Percentiles rank a stretch among this genome's conserved stretches.
phyloP scores from a whole-genome alignment of 2,888 invertebrate genomes.

The Xylota segnis region DNA sequence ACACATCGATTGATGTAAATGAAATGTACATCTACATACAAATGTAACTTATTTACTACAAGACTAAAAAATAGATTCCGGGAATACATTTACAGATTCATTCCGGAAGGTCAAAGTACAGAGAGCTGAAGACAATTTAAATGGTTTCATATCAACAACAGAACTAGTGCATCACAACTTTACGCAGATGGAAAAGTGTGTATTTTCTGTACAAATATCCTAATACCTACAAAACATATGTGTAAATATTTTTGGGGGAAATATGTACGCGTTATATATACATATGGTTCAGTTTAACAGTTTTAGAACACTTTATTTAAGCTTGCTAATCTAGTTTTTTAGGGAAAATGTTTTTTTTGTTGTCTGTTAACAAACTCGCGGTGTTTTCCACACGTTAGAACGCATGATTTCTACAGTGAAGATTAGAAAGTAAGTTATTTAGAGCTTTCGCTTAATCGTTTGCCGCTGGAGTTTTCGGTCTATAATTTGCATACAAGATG shows the following conservation, averaged over 20 bases:
- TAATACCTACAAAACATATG: background rate
- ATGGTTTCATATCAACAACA: slow-evolving; percentile 85
- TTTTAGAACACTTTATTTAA: background rate
- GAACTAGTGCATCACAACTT: slow-evolving; percentile 93
- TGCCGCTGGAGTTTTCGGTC: too few species aligned
- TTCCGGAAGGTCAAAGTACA: slow-evolving; percentile 83
- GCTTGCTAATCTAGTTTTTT: too few species aligned
- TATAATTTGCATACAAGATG: too few species aligned
- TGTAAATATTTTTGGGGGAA: background rate
- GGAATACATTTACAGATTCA: slow-evolving; percentile 78
- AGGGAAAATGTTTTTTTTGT: too few species aligned
- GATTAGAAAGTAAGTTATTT: too few species aligned
- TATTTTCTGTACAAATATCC: slow-evolving; percentile 67
- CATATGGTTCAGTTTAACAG: too few species aligned
- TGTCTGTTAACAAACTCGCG: too few species aligned
- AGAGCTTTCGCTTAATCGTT: too few species aligned
- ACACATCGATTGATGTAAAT: slow-evolving; percentile 3
- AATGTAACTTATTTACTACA: background rate
- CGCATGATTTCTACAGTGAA: too few species aligned
- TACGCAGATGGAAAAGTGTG: slow-evolving; percentile 87
- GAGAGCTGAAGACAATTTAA: slow-evolving; percentile 79
- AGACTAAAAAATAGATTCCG: slow-evolving; percentile 18
- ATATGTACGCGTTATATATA: background rate
- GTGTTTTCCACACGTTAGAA: too few species aligned
- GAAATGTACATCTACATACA: background rate